Percentiles rank a stretch among this genome's conserved stretches.
These are phyloP conservation scores for Lasiurus cinereus DNA, from an alignment of 2,113 vertebrate species.

Conservation along the genomic window DNA sequence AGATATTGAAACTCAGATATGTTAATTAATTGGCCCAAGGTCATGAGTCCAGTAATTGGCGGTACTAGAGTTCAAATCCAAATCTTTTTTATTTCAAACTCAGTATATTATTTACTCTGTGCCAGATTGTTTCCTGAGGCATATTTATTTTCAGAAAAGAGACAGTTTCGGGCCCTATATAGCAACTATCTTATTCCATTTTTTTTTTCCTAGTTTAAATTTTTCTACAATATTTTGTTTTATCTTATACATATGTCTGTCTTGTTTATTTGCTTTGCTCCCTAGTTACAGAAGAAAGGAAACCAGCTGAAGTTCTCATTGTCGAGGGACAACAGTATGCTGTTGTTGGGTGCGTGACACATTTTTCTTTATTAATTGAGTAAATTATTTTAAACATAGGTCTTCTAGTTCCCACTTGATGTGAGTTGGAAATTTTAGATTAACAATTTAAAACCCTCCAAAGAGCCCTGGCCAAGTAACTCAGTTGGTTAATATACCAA, in stretches of 20 bases:
- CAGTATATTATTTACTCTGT: neutral
- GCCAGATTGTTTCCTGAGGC: neutral
- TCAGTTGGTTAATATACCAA: neutral
- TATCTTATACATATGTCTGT: conserved; percentile 18
- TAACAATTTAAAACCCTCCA: conserved; percentile 31
- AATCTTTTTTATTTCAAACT: neutral
- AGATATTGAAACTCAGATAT: neutral
- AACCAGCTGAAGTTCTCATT: conserved; percentile 93
- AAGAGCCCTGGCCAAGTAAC: neutral
- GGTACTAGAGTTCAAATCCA: conserved; percentile 13
- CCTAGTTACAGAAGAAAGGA: conserved; percentile 93
- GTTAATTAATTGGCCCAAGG: neutral
- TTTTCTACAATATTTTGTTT: conserved; percentile 41
- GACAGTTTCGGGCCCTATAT: neutral
- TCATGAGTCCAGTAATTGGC: neutral
- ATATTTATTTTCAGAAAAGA: conserved; percentile 53
- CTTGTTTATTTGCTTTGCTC: conserved; percentile 74
- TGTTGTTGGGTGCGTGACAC: conserved; percentile 93
- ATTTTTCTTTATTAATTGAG: conserved; percentile 67
- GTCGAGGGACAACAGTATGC: conserved; percentile 96
- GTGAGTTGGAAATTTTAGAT: conserved; percentile 44
- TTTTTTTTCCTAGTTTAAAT: conserved; percentile 39
- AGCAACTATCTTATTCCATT: neutral
- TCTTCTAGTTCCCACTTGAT: conserved; percentile 36
- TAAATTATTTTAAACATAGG: conserved; percentile 15